Percentiles rank a stretch among this genome's conserved stretches.
phyloP scores from a whole-genome alignment of 2,888 invertebrate genomes.

The Nemotelus pantherinus region DNA sequence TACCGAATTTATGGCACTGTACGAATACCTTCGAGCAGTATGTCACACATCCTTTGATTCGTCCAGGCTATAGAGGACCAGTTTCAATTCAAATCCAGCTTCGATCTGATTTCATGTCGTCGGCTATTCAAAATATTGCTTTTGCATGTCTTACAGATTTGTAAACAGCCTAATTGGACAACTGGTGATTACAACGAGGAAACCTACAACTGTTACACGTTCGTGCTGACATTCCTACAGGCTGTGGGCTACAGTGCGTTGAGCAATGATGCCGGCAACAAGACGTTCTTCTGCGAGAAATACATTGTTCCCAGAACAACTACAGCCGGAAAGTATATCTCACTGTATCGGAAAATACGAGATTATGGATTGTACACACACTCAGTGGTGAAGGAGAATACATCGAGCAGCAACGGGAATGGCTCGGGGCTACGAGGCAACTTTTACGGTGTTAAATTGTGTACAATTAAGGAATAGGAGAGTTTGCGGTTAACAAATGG shows the following conservation, averaged over 20 bases:
- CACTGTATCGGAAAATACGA: constrained; percentile 78
- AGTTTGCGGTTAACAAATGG: neutral
- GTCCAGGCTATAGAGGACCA: too few relatives aligned
- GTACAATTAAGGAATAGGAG: constrained; percentile 48
- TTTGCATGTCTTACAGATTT: constrained; percentile 61
- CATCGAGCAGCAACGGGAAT: constrained; percentile 20
- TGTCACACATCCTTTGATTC: too few relatives aligned
- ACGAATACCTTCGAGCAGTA: too few relatives aligned
- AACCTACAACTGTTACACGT: constrained; percentile 85
- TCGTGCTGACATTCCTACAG: constrained; percentile 82
- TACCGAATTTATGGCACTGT: too few relatives aligned
- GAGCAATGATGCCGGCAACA: constrained; percentile 71
- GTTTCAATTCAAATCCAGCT: too few relatives aligned
- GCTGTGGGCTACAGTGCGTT: constrained; percentile 77
- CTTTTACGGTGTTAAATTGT: constrained; percentile 45
- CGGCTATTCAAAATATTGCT: constrained; percentile 27
- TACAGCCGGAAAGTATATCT: constrained; percentile 85
- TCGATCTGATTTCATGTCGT: too few relatives aligned
- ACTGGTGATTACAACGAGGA: constrained; percentile 77
- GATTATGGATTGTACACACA: constrained; percentile 68
- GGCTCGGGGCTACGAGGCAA: constrained; percentile 15
- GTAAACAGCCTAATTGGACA: constrained; percentile 73
- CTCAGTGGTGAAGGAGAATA: constrained; percentile 50
- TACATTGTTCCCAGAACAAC: constrained; percentile 84
- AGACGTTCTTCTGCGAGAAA: constrained; percentile 80